Evolutionary conservation across 1,140 invertebrate genomes (phyloP), one percentile per base, ranked within the genome.

Genomic region (Lycorma delicatula): DNA sequence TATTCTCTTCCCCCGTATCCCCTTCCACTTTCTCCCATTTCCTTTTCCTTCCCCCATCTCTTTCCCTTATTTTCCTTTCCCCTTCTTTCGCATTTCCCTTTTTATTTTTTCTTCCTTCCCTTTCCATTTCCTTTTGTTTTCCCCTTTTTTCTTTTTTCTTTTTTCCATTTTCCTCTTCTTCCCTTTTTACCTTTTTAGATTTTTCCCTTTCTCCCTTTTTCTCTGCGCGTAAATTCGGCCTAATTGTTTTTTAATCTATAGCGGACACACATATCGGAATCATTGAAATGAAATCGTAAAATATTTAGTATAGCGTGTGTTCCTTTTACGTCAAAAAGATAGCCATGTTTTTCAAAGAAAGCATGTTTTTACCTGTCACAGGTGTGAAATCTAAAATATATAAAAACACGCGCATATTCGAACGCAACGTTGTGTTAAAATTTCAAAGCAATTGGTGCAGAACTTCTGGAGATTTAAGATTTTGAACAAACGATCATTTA

Each of bases 51-150:
- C 18, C 26, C 18, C 27, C 27, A 9, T 28, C 27, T 46, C 38
- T 46, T 27, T 46, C 38, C 29, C 38, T 46, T 27, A 25, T 27
- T 55, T 34, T 55, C 53, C 44, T 34, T 55, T 34, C 44, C 53
- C 18, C 53, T 46, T 34, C 44, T 34, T 55, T 34, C 22, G 34
- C 44, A 31, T 46, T 34, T 47, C 34, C 44, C 53, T 55, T 34
- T 55, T 34, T 46, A 13, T 46, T 34, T 46, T 13, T 55, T 34
- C n/a, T 34, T 9, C 34, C 7, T 20, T 55, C 38, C 53, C 53
- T 22, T 23, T 11, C 7, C 11, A 28, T 23, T 23, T n/a, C 54
- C 12, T 6, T 31, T 47, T 56, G 22, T 27, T 11, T 31, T 36
- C 12, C 27, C 11, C 50, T n/a, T 27, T 31, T 53, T 36, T 53